Evolutionary conservation across 2,113 vertebrate species (phyloP).

Genomic region (Thalassarche chlororhynchos): DNA sequence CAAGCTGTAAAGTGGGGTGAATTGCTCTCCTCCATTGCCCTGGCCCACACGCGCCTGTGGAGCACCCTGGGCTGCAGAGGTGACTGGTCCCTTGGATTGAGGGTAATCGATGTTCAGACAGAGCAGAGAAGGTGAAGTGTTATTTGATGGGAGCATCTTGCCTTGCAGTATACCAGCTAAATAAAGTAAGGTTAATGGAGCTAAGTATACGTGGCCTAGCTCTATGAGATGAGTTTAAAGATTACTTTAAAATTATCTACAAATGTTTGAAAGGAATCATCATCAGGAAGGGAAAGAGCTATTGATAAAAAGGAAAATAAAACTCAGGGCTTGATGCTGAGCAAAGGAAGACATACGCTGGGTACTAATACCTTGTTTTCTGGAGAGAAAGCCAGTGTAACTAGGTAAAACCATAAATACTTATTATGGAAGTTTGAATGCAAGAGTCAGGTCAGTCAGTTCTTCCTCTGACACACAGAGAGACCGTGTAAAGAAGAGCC

Average conservation of each 20-base stretch:
- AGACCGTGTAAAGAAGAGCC: not conserved
- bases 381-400: not conserved
- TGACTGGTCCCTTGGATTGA: not conserved
- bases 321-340: not conserved
- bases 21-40: not conserved
- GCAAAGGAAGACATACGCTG: not conserved
- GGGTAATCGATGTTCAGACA: not conserved
- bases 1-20: not conserved
- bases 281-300: not conserved
- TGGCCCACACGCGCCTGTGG: not conserved
- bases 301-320: not conserved
- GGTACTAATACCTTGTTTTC: not conserved
- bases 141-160: not conserved
- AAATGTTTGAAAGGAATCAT: not conserved
- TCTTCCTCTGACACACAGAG: not conserved
- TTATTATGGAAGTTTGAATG: not conserved
- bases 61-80: not conserved
- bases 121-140: not conserved
- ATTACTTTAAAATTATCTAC: not conserved
- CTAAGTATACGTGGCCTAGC: not conserved
- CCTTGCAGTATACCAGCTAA: not conserved
- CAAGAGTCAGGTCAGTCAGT: not conserved
- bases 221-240: conserved; percentile 9
- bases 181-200: conserved; percentile 7
- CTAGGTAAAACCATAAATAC: not conserved